These are phyloP conservation scores for Muschampia plurimacula DNA, from an alignment of 2,888 invertebrate genomes.

Conservation along the genomic window DNA sequence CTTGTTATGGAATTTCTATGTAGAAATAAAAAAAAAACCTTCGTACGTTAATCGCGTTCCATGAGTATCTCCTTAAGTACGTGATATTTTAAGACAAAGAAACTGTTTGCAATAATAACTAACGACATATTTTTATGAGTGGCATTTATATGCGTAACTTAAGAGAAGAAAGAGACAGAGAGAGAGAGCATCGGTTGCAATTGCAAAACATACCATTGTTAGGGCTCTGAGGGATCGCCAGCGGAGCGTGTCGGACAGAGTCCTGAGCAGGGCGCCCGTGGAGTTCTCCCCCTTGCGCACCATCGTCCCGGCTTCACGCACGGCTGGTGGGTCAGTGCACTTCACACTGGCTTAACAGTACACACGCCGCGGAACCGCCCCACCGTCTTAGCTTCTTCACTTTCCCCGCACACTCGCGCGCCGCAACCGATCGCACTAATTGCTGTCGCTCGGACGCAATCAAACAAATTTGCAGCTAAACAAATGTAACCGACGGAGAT, in stretches of 20 bases:
- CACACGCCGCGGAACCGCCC: constrained; percentile 47
- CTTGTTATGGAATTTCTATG: not conserved
- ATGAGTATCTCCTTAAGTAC: constrained; percentile 10
- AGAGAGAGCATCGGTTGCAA: constrained; percentile 43
- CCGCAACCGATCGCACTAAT: not conserved
- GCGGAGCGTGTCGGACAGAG: constrained; percentile 78
- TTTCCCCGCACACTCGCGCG: constrained; percentile 33
- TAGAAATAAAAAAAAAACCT: constrained; percentile 1
- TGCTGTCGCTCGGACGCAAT: constrained; percentile 18
- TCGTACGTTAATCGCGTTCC: constrained; percentile 21
- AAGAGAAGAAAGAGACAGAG: not conserved
- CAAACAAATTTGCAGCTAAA: constrained; percentile 14
- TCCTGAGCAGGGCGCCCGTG: constrained; percentile 74
- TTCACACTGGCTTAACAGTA: constrained; percentile 48
- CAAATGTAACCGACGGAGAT: constrained; percentile 24
- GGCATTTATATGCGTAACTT: not conserved
- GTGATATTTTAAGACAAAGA: constrained; percentile 26
- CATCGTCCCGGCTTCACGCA: constrained; percentile 81
- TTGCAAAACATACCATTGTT: constrained; percentile 68
- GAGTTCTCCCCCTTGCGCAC: constrained; percentile 79
- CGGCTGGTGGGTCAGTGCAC: constrained; percentile 79
- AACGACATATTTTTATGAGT: constrained; percentile 5
- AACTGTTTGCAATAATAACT: not conserved
- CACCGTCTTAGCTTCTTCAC: constrained; percentile 44
- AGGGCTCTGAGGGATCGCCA: constrained; percentile 73